Percentiles rank a stretch among this genome's conserved stretches.
Evolutionary conservation across 1,140 invertebrate genomes (phyloP).

Genomic region (Cardiocondyla obscurior): DNA sequence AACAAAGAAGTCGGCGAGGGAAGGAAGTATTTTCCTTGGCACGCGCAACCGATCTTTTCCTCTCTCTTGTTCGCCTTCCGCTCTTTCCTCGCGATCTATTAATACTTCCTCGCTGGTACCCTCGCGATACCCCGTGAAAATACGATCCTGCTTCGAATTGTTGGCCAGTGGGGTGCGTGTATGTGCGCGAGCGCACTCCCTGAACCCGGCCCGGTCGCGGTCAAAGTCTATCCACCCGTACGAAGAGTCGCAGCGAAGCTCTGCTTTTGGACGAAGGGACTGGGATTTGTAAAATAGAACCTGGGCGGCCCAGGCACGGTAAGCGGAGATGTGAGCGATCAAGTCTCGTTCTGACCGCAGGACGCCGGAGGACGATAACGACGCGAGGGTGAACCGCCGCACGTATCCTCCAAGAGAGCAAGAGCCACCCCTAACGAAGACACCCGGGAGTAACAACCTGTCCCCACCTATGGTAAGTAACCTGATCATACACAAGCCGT

Average conservation of each 20-base stretch:
- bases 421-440: constrained; percentile 50
- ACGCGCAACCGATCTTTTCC: background rate
- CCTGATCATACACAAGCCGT: too few species aligned
- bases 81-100: constrained; percentile 50
- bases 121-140: constrained; percentile 57
- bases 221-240: constrained; percentile 69
- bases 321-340: constrained; percentile 2
- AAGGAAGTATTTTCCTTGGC: constrained; percentile 56
- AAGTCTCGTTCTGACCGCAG: constrained; percentile 62
- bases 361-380: constrained; percentile 61
- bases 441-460: constrained; percentile 64
- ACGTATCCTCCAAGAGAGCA: constrained; percentile 54
- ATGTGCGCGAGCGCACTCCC: constrained; percentile 26
- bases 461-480: constrained; percentile 71
- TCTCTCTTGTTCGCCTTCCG: background rate
- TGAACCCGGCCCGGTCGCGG: constrained; percentile 62
- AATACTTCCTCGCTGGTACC: constrained; percentile 49
- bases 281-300: background rate
- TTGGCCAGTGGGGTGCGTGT: constrained; percentile 77
- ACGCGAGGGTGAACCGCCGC: constrained; percentile 60
- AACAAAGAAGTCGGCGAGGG: background rate
- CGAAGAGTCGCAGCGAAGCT: constrained; percentile 5
- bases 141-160: constrained; percentile 68
- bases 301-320: background rate
- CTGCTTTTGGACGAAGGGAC: background rate